A percentile compares a stretch with the other conserved stretches of the same genome.
phyloP scores from a whole-genome alignment of 1,140 invertebrate genomes.

The Megathymus violae region DNA sequence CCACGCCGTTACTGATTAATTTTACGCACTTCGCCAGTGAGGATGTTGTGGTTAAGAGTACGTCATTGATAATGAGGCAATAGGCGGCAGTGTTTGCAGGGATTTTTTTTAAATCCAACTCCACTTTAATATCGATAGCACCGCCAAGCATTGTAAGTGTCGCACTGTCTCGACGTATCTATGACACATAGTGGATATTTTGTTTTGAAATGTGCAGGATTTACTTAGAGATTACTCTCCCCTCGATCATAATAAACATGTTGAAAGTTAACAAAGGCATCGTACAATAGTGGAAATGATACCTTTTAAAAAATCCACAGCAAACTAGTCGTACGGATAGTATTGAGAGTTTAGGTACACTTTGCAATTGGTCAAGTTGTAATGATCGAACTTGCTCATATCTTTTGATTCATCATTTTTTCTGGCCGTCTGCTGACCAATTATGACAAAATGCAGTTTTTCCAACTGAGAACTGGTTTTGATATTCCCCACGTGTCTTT shows the following conservation, averaged over 20 bases:
- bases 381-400: conserved; percentile 1
- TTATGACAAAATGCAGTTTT: conserved; percentile 2
- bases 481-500: not conserved
- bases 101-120: not conserved
- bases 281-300: not conserved
- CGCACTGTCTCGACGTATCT: not conserved
- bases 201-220: not conserved
- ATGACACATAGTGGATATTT: not conserved
- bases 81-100: not conserved
- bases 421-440: not conserved
- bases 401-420: conserved; percentile 1
- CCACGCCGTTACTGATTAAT: not conserved
- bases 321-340: not conserved
- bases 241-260: not conserved
- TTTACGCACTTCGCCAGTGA: not conserved
- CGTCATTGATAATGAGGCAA: not conserved
- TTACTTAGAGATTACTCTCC: not conserved
- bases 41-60: not conserved
- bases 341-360: not conserved
- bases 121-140: not conserved
- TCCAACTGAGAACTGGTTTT: conserved; percentile 3
- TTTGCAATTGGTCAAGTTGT: not conserved
- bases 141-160: not conserved
- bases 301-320: not conserved
- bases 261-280: not conserved